Percentiles rank a stretch among this genome's conserved stretches.
These are phyloP conservation scores for Anas platyrhynchos DNA, from an alignment of 2,113 vertebrate genomes.

Conservation along the genomic window DNA sequence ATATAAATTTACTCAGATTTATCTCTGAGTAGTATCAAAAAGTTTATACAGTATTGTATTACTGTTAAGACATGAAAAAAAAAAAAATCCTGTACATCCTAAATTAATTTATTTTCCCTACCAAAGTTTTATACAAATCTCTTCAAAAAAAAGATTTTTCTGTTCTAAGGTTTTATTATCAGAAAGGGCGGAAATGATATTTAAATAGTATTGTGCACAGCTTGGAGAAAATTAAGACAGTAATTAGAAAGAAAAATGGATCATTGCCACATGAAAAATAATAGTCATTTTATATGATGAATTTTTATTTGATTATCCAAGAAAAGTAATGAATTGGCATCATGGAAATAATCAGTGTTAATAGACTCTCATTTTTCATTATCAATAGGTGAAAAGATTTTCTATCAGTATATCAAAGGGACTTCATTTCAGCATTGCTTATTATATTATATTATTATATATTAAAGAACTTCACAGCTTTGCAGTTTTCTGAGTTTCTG, in stretches of 20 bases:
- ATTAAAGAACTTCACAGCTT: background rate
- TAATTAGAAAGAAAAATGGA: slow-evolving; percentile 65
- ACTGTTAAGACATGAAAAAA: background rate
- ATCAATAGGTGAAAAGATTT: background rate
- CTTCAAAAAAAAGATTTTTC: background rate
- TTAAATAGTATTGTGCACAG: background rate
- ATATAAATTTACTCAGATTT: background rate
- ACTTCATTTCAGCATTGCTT: background rate
- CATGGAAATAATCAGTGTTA: slow-evolving; percentile 56
- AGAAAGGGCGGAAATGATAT: background rate
- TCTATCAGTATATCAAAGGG: slow-evolving; percentile 17
- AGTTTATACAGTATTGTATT: slow-evolving; percentile 3
- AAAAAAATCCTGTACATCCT: background rate
- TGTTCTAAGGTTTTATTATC: background rate
- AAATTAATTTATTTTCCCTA: background rate
- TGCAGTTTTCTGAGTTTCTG: background rate
- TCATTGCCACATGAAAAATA: slow-evolving; percentile 38
- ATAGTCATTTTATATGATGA: slow-evolving; percentile 47
- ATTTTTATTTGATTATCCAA: slow-evolving; percentile 65
- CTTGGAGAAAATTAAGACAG: slow-evolving; percentile 38
- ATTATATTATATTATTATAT: background rate
- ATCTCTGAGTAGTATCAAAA: background rate
- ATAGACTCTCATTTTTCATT: slow-evolving; percentile 62
- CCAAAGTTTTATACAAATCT: background rate
- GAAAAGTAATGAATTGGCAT: slow-evolving; percentile 34